Conservation (phyloP, 1,140 invertebrate genomes). For the Drosophila rhopaloa region DNA sequence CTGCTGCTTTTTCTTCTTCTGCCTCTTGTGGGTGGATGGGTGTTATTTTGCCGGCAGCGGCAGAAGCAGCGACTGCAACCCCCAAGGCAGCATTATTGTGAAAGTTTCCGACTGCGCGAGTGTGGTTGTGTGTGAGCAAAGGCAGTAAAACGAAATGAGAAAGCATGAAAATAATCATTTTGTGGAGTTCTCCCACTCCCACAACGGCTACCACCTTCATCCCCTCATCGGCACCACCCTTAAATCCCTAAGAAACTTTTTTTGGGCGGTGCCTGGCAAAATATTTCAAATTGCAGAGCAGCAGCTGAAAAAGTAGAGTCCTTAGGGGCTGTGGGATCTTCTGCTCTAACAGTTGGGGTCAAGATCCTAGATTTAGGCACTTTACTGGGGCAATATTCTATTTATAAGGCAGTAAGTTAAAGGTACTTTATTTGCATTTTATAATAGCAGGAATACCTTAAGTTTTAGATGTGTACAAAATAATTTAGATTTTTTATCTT, state of each 20-base stretch:
- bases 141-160: conserved; percentile 78
- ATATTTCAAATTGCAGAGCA: conserved; percentile 70
- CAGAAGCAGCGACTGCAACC: conserved; percentile 50
- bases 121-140: conserved; percentile 22
- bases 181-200: conserved; percentile 29
- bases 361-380: not conserved
- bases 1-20: conserved; percentile 26
- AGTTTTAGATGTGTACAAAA: too few species aligned
- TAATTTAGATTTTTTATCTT: not conserved
- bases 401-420: too few species aligned
- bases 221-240: not conserved
- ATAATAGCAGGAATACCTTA: too few species aligned
- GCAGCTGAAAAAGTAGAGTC: conserved; percentile 35
- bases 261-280: conserved; percentile 72
- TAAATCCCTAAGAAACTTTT: conserved; percentile 59
- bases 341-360: conserved; percentile 8
- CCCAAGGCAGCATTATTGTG: conserved; percentile 71
- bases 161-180: conserved; percentile 79
- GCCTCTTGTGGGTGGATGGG: conserved; percentile 18
- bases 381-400: not conserved
- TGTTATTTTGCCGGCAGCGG: conserved; percentile 6
- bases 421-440: too few species aligned
- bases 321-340: conserved; percentile 19
- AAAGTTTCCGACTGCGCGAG: conserved; percentile 54
- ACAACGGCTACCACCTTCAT: conserved; percentile 8